phyloP scores from a whole-genome alignment of 2,888 invertebrate genomes.

The Caenorhabditis japonica region DNA sequence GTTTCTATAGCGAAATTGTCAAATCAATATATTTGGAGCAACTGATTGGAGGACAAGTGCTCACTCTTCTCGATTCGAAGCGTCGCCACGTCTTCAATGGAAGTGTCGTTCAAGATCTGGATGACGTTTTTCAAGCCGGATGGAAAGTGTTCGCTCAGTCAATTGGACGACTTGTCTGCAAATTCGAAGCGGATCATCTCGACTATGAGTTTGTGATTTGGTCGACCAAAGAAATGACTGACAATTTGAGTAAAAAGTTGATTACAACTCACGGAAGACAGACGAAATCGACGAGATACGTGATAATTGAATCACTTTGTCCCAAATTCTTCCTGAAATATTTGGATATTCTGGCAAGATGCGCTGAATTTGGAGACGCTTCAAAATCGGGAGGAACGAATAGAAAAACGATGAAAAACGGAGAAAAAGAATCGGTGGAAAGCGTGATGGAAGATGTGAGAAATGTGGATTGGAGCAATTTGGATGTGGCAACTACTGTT shows the following conservation, averaged over 20 bases:
- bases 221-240: slow-evolving; percentile 42
- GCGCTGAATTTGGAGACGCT: slow-evolving; percentile 53
- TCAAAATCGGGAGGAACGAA: slow-evolving; percentile 20
- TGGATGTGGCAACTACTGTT: slow-evolving; percentile 49
- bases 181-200: slow-evolving; percentile 45
- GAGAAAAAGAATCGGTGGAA: slow-evolving; percentile 31
- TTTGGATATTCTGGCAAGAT: slow-evolving; percentile 46
- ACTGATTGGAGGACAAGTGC: slow-evolving; percentile 51
- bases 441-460: slow-evolving; percentile 48
- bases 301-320: slow-evolving; percentile 41
- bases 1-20: slow-evolving; percentile 39
- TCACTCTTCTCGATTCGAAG: slow-evolving; percentile 43
- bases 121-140: slow-evolving; percentile 46
- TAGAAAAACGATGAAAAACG: neutral
- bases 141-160: slow-evolving; percentile 45
- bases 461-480: slow-evolving; percentile 47
- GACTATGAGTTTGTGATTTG: slow-evolving; percentile 52
- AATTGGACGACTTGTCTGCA: slow-evolving; percentile 45
- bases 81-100: slow-evolving; percentile 38
- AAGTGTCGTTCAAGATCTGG: slow-evolving; percentile 30
- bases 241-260: slow-evolving; percentile 20
- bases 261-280: slow-evolving; percentile 9
- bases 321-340: slow-evolving; percentile 48
- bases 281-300: slow-evolving; percentile 22
- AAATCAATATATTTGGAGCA: slow-evolving; percentile 40